Evolutionary conservation across 2,113 vertebrate genomes (phyloP), one percentile per base, ranked within the genome.

Genomic region (Leptobrachium ailaonicum): DNA sequence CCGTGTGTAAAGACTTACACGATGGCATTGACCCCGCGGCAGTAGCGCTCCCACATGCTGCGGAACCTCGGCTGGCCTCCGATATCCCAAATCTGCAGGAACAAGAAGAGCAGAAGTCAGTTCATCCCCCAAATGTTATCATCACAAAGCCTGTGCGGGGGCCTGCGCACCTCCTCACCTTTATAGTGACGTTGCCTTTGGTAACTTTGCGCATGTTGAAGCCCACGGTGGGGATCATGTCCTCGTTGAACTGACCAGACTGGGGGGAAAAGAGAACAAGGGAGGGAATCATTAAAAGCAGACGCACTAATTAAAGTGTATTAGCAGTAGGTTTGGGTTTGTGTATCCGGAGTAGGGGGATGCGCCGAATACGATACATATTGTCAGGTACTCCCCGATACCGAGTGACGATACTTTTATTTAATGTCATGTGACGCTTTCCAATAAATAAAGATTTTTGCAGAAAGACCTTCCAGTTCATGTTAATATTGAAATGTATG

Each of bases 31-130:
- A 99, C 98, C 76, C 98, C 98, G 89, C 98, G 88, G 88, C 98
- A 99, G 82, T 99, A 99, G 67, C 97, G 94, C 79, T 99, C 98
- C 98, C 98, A 99, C 98, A 99, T 99, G 93, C 97, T 99, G 85
- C 98, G 94, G 92, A 99, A 99, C 76, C 98, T 95, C n/a, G 98
- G 97, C 72, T 99, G 98, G 83, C 98, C 98, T 82, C 98, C 98
- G 87, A 99, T 99, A 90, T 99, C 98, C 98, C 98, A 99, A 76
- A 99, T 98, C 98, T 99, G 86, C 14, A 87, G 70, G 42, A 10
- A 83, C 88, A 40, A 79, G 58, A 41, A 7, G 47, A 50, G 8
- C 4, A 4, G 8, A 50, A 50, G 4, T 50, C 47, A 50, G 47
- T 50, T 50, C 47, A 50, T 8, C 4, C 8, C 4, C 47, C 47